Percentiles rank a stretch among this genome's conserved stretches.
phyloP scores from a whole-genome alignment of 2,888 invertebrate species.

The Sinhomidia bicolor region DNA sequence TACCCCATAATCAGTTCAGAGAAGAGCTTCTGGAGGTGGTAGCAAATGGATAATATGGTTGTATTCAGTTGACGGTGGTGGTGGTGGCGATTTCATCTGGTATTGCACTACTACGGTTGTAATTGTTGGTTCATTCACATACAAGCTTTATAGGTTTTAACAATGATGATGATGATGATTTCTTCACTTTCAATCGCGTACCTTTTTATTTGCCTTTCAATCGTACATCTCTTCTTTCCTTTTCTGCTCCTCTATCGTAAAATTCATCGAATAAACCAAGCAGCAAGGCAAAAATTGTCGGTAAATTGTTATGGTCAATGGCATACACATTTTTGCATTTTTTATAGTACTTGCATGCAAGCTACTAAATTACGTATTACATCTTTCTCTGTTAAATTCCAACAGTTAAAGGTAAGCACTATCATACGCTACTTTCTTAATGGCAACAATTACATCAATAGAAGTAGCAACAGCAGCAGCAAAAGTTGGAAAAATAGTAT shows the following conservation, averaged over 20 bases:
- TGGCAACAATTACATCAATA: neutral
- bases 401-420: too few relatives aligned
- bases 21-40: conserved; percentile 14
- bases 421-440: neutral
- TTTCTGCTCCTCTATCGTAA: neutral
- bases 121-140: conserved; percentile 13
- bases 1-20: conserved; percentile 2
- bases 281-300: neutral
- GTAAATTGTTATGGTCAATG: conserved; percentile 27
- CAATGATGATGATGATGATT: neutral
- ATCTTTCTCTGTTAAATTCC: neutral
- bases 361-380: neutral
- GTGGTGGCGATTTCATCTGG: conserved; percentile 11
- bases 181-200: neutral
- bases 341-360: neutral
- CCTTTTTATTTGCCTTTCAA: too few relatives aligned
- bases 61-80: neutral
- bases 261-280: neutral
- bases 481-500: neutral
- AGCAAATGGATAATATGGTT: too few relatives aligned
- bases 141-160: neutral
- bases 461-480: neutral
- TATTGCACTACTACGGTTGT: neutral
- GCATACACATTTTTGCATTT: conserved; percentile 13
- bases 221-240: neutral